phyloP scores from a whole-genome alignment of 1,140 invertebrate species.

The Sweltsa coloradensis region DNA sequence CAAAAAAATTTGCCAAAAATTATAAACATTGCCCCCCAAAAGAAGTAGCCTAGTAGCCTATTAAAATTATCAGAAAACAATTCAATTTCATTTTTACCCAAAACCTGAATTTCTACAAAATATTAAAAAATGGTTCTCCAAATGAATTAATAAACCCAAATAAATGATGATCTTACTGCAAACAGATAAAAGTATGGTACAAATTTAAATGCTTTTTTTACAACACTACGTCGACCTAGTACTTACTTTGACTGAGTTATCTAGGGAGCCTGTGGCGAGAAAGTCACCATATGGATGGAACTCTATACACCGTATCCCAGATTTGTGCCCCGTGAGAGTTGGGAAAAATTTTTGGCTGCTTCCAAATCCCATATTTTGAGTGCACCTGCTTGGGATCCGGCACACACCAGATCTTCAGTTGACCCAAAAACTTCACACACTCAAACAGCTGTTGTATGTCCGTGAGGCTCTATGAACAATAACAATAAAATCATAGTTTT shows the following conservation, averaged over 20 bases:
- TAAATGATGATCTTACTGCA: too few relatives aligned
- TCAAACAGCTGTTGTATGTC: slow-evolving; percentile 87
- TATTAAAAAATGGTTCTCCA: too few relatives aligned
- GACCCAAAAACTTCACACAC: slow-evolving; percentile 89
- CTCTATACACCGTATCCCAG: slow-evolving; percentile 79
- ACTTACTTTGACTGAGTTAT: slow-evolving; percentile 69
- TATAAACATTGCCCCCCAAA: too few relatives aligned
- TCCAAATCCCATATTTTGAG: slow-evolving; percentile 96
- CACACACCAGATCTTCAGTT: slow-evolving; percentile 89
- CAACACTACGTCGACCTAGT: too few relatives aligned
- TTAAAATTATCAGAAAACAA: too few relatives aligned
- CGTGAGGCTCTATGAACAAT: slow-evolving; percentile 66
- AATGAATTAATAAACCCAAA: too few relatives aligned
- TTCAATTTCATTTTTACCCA: too few relatives aligned
- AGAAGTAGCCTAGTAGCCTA: too few relatives aligned
- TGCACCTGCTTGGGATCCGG: slow-evolving; percentile 84
- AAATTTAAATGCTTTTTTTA: too few relatives aligned
- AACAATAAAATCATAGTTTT: slow-evolving; percentile 14
- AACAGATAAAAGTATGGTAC: too few relatives aligned
- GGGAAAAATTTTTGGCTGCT: slow-evolving; percentile 79
- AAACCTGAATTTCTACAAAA: too few relatives aligned
- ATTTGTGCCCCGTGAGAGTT: slow-evolving; percentile 87
- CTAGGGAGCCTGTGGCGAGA: slow-evolving; percentile 82
- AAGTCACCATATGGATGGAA: slow-evolving; percentile 96
- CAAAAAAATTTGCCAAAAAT: too few relatives aligned